Base-by-base conservation (phyloP, 2,888 invertebrate genomes). In the Eristalis arbustorum region DNA sequence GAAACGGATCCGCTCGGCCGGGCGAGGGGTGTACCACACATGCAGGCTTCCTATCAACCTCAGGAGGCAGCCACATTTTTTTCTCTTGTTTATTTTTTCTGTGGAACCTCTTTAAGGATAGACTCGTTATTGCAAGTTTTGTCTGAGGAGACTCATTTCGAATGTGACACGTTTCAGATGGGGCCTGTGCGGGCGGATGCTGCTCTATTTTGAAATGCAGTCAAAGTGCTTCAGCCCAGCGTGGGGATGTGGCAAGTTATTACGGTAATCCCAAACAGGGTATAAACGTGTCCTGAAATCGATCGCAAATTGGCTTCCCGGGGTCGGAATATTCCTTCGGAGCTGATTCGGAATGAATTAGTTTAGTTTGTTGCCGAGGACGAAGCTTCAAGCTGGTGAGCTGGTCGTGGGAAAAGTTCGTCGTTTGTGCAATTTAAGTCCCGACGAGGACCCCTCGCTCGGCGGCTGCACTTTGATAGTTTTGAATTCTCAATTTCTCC, bases 401-500 rank as follows among this genome's bases (percentile, higher is more conserved):
- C 67, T 77, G 74, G n/a, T 61, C 69, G 75, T 72, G 67, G 71
- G 56, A 75, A 79, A 87, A 87, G 78, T 82, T 82, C 78, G 74
- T 78, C 87, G 42, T 81, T 23, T 76, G 76, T 81, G 68, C 82
- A 85, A 81, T 85, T 77, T 73, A 40, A 80, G 85, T 77, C 77
- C 76, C 73, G 61, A 73, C 25, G 25, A 63, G 64, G 81, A 69
- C 22, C n/a, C n/a, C n/a, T n/a, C 34, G 0, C 28, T 13, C 72
- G 31, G 10, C 63, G 14, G 74, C 71, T 75, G 72, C 83, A 83
- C 83, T 79, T 83, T 87, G 87, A 87, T 87, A 83, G 87, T 87
- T 87, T 87, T 56, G 83, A 87, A 82, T 87, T 87, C 75, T 87
- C 83, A 87, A 87, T 83, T 87, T 83, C 67, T 75, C 83, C 75